A percentile compares a stretch with the other conserved stretches of the same genome.
Conservation (phyloP, 2,888 invertebrate species). For the Andrena bucephala region DNA sequence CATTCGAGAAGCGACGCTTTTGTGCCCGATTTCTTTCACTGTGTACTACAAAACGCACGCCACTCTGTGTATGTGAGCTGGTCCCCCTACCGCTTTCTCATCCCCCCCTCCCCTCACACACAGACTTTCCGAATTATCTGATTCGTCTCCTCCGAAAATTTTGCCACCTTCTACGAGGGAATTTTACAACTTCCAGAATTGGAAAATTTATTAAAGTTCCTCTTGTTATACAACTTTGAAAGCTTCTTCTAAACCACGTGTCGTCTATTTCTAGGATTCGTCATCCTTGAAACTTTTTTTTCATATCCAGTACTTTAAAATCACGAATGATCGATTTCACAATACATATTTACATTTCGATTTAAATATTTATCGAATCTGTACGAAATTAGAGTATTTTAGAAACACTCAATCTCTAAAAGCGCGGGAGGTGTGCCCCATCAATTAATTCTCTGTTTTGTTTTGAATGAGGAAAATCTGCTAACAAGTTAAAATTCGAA, state of each 20-base stretch:
- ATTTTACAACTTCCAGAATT: neutral
- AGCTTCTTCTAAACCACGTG: too few species aligned
- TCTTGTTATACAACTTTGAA: neutral
- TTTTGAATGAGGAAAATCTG: neutral
- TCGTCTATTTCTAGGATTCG: too few species aligned
- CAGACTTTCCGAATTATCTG: slow-evolving; percentile 52
- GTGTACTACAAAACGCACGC: slow-evolving; percentile 52
- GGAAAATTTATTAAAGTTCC: neutral
- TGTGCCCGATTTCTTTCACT: slow-evolving; percentile 80
- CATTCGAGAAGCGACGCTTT: slow-evolving; percentile 76
- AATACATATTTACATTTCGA: too few species aligned
- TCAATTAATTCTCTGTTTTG: neutral
- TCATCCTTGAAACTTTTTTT: neutral
- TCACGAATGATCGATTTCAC: too few species aligned
- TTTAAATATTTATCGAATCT: too few species aligned
- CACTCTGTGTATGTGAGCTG: slow-evolving; percentile 60
- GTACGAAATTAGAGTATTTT: too few species aligned
- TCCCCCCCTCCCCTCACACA: slow-evolving; percentile 48
- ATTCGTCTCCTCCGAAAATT: slow-evolving; percentile 45
- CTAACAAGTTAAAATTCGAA: neutral
- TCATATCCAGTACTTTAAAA: too few species aligned
- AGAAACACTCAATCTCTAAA: too few species aligned
- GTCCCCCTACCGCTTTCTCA: slow-evolving; percentile 69
- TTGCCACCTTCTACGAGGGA: slow-evolving; percentile 35
- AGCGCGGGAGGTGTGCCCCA: too few species aligned